Evolutionary conservation across 2,113 vertebrate species (phyloP), one percentile per base, ranked within the genome.

Genomic region (Pteropus alecto): DNA sequence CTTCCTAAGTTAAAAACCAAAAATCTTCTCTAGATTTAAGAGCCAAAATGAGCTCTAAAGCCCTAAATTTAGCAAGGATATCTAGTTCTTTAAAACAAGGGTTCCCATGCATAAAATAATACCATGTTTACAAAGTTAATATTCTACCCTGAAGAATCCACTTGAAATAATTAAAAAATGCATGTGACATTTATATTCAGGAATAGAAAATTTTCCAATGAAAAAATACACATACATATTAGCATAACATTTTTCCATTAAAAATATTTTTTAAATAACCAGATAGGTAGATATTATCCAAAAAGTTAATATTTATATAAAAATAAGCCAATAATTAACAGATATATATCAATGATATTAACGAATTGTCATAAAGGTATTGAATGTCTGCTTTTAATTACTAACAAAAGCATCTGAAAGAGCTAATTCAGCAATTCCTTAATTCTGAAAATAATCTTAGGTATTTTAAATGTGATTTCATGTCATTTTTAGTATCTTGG

Each of bases 391-490:
- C 13, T 90, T 79, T 13, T 73, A 91, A 93, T 88, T 84, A 97
- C 56, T 91, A 82, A 93, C 10, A 95, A 96, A 95, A 61, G 28
- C 56, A 94, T 89, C 51, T 95, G 65, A 93, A 96, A 56, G 38
- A 92, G 46, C 10, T 88, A 60, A 93, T 70, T 93, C 56, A 93
- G 33, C 48, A 96, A 95, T 87, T 89, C 58, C 68, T 82, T 90
- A 70, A 92, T 78, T 92, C 68, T 90, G 41, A 96, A 83, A 92
- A 96, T 73, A 91, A 68, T 48, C 61, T 73, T 73, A 68, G 2
- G 28, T 65, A 46, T 48, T 61, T 87, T 84, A 85, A 88, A 82
- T 54, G 68, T 86, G 60, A 71, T 96, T 92, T 89, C 56, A 83
- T 97, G 92, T 97, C 89, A 73, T 11, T 87, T 90, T 82, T 77